Conservation (phyloP, 1,140 invertebrate species). For the Lucilia sericata region DNA sequence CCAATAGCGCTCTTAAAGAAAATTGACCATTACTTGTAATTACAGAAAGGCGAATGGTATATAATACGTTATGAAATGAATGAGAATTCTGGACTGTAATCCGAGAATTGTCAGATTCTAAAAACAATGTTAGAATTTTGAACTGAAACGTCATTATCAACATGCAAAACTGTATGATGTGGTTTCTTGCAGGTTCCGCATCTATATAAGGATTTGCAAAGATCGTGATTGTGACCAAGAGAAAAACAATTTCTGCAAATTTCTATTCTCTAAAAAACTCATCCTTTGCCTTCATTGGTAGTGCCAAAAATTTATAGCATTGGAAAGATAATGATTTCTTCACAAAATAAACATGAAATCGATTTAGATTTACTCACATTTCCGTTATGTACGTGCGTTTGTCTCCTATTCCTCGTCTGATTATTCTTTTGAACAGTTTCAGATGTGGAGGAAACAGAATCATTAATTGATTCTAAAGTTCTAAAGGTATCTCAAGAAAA, state of each 20-base stretch:
- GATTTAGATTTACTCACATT: not conserved
- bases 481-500: not conserved
- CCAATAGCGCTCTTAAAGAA: not conserved
- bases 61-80: not conserved
- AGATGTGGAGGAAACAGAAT: not conserved
- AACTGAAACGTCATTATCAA: not conserved
- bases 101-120: not conserved
- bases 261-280: not conserved
- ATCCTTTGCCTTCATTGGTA: not conserved
- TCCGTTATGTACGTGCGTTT: not conserved
- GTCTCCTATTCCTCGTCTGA: not conserved
- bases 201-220: not conserved
- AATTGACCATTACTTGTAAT: not conserved
- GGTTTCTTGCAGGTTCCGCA: not conserved
- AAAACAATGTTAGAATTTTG: not conserved
- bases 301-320: not conserved
- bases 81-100: not conserved
- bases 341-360: not conserved
- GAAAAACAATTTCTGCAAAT: constrained; percentile 1
- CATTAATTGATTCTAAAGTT: constrained; percentile 35
- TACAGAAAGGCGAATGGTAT: not conserved
- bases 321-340: not conserved
- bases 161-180: not conserved
- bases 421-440: not conserved
- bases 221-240: not conserved